These are phyloP conservation scores for Phoeniculus purpureus DNA, from an alignment of 2,797 vertebrate genomes.

Conservation along the genomic window DNA sequence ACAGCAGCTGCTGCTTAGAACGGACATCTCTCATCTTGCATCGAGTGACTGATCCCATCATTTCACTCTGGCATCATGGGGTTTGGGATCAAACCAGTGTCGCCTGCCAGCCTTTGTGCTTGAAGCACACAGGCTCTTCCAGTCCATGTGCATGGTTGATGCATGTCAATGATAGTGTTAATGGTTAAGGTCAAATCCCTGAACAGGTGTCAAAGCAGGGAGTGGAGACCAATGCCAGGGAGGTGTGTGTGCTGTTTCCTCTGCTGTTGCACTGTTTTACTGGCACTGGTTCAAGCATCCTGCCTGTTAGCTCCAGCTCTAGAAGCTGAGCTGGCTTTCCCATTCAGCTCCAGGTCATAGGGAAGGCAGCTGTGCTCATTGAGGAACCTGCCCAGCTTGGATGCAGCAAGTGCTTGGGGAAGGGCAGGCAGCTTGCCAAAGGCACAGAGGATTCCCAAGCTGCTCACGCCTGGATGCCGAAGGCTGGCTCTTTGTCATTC, in stretches of 20 bases:
- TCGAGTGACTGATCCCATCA: background rate
- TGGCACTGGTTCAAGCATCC: slow-evolving; percentile 21
- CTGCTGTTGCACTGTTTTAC: background rate
- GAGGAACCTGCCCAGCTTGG: slow-evolving; percentile 37
- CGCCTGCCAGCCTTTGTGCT: background rate
- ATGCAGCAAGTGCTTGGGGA: slow-evolving; percentile 27
- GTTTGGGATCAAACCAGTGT: background rate
- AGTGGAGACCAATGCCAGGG: background rate
- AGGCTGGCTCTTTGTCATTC: background rate
- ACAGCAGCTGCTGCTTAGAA: slow-evolving; percentile 52
- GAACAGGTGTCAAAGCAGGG: background rate
- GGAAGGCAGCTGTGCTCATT: slow-evolving; percentile 8
- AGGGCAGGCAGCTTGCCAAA: background rate
- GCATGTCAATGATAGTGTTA: background rate
- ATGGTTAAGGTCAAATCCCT: background rate
- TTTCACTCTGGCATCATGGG: background rate
- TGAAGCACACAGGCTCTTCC: background rate
- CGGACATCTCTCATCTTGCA: slow-evolving; percentile 41
- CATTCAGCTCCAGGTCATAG: background rate
- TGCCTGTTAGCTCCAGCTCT: background rate
- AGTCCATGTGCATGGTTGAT: background rate
- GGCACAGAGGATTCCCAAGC: background rate
- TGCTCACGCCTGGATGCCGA: background rate
- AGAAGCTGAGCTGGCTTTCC: background rate
- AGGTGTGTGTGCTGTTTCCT: background rate